These are phyloP conservation scores for Bursaphelenchus okinawaensis DNA, from an alignment of 2,888 invertebrate species.

Conservation along the genomic window DNA sequence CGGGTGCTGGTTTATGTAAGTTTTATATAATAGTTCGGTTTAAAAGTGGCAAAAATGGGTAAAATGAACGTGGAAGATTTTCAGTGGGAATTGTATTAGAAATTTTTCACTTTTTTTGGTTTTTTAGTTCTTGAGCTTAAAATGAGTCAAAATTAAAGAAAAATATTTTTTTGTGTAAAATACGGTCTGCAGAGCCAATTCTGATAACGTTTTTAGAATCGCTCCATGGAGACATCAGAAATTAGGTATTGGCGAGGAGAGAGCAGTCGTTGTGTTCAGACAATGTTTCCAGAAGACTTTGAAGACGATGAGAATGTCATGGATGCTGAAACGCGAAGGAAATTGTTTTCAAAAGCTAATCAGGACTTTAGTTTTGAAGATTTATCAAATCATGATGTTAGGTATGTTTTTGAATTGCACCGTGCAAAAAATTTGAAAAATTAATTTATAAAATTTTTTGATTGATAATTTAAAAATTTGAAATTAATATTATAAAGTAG, in stretches of 20 bases:
- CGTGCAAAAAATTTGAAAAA: neutral
- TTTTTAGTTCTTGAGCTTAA: no score
- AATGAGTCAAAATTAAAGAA: no score
- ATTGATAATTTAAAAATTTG: no score
- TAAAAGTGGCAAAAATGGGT: no score
- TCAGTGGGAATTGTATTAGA: no score
- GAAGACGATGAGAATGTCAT: neutral
- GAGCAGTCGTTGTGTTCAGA: conserved; percentile 23
- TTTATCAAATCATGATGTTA: neutral
- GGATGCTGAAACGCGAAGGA: conserved; percentile 8
- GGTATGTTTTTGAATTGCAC: neutral
- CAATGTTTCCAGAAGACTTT: conserved; percentile 19
- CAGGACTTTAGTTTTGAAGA: conserved; percentile 21
- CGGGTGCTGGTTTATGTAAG: neutral
- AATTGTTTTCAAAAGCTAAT: conserved; percentile 15
- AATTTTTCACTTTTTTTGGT: neutral
- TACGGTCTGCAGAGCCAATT: no score
- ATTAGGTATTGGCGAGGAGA: conserved; percentile 15
- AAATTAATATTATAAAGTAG: no score
- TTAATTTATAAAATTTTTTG: no score
- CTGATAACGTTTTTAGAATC: conserved; percentile 17
- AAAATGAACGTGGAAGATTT: no score
- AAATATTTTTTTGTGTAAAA: no score
- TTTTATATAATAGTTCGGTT: neutral
- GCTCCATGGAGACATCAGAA: conserved; percentile 29